A percentile compares a stretch with the other conserved stretches of the same genome.
phyloP scores from a whole-genome alignment of 1,140 invertebrate species.

The Zophobas atratus region DNA sequence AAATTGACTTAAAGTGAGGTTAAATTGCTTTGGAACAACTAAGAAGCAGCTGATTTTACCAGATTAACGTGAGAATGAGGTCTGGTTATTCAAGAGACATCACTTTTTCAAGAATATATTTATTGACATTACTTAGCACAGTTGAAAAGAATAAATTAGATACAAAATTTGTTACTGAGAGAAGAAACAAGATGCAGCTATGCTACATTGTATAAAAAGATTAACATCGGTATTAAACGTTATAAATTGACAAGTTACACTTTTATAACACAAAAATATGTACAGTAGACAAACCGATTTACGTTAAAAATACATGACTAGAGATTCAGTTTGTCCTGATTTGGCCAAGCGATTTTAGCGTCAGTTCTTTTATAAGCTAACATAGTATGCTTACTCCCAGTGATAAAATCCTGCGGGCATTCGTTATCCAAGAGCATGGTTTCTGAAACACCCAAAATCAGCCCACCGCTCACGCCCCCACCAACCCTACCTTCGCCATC shows the following conservation, averaged over 20 bases:
- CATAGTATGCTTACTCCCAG: constrained; percentile 85
- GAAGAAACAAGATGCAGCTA: constrained; percentile 31
- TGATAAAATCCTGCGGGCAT: constrained; percentile 87
- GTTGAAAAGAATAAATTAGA: constrained; percentile 23
- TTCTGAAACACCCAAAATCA: constrained; percentile 78
- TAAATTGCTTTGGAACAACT: too few relatives aligned
- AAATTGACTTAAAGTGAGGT: too few relatives aligned
- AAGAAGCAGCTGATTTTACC: too few relatives aligned
- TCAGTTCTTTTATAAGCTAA: constrained; percentile 96
- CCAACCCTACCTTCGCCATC: constrained; percentile 86
- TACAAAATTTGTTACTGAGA: constrained; percentile 35
- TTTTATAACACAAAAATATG: constrained; percentile 31
- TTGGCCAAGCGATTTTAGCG: constrained; percentile 97
- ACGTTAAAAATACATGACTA: constrained; percentile 54
- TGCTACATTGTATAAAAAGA: constrained; percentile 36
- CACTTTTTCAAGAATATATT: constrained; percentile 13
- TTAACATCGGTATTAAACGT: constrained; percentile 34
- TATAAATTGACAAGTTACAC: constrained; percentile 39
- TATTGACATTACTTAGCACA: constrained; percentile 26
- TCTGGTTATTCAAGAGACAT: too few relatives aligned
- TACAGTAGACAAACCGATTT: constrained; percentile 15
- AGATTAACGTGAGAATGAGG: too few relatives aligned
- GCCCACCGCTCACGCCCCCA: not conserved
- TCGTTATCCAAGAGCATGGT: constrained; percentile 89
- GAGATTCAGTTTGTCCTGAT: constrained; percentile 67